phyloP scores from a whole-genome alignment of 1,140 invertebrate genomes.

The Drosophila teissieri region DNA sequence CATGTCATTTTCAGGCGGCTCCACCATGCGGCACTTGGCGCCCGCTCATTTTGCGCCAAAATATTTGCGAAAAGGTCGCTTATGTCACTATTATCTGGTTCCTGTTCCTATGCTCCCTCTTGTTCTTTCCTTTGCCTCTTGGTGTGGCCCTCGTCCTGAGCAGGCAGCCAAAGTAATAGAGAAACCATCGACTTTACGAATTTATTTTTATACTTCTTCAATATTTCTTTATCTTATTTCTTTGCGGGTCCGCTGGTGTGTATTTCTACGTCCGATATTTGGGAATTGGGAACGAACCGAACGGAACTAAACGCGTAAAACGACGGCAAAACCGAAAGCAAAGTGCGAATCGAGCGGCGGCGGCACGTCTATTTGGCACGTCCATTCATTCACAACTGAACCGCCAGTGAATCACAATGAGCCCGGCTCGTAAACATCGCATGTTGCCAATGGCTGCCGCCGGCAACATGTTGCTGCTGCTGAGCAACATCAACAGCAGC shows the following conservation, averaged over 20 bases:
- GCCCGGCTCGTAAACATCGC: slow-evolving; percentile 75
- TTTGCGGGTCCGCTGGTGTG: slow-evolving; percentile 33
- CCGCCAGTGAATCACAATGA: slow-evolving; percentile 59
- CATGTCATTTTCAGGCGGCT: slow-evolving; percentile 79
- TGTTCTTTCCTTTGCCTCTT: slow-evolving; percentile 5
- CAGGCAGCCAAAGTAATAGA: slow-evolving; percentile 11
- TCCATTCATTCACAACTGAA: slow-evolving; percentile 84
- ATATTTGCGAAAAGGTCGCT: slow-evolving; percentile 52
- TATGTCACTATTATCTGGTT: slow-evolving; percentile 42
- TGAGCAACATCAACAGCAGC: slow-evolving; percentile 14
- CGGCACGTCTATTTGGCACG: slow-evolving; percentile 83
- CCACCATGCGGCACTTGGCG: slow-evolving; percentile 37
- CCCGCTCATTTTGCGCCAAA: slow-evolving; percentile 72
- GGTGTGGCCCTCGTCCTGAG: slow-evolving; percentile 10
- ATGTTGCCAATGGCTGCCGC: slow-evolving; percentile 23
- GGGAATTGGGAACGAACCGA: slow-evolving; percentile 57
- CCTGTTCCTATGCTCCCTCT: slow-evolving; percentile 19
- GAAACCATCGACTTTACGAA: slow-evolving; percentile 28
- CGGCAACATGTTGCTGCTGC: slow-evolving; percentile 21
- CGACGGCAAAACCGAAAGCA: slow-evolving; percentile 55
- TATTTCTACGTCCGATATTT: slow-evolving; percentile 62
- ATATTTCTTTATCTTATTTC: slow-evolving; percentile 27
- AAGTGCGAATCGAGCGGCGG: slow-evolving; percentile 65
- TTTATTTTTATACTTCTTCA: slow-evolving; percentile 42
- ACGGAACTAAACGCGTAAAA: slow-evolving; percentile 32